These are phyloP conservation scores for Cirrhinus mrigala DNA, from an alignment of 2,797 vertebrate genomes.

Conservation along the genomic window DNA sequence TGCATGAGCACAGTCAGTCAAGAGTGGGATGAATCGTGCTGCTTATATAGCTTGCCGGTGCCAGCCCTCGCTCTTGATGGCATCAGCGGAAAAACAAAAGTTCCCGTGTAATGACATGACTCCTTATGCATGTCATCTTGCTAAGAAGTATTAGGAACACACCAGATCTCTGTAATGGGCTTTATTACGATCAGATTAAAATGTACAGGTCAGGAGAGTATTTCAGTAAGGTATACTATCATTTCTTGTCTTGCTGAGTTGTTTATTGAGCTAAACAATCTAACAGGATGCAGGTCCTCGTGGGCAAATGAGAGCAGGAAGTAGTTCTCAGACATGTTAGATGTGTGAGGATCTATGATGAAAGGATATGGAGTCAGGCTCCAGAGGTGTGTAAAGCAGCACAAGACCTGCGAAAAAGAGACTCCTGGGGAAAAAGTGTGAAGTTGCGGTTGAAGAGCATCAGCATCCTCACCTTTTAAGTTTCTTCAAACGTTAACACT, in stretches of 20 bases:
- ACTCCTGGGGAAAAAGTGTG: slow-evolving; percentile 15
- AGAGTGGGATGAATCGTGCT: slow-evolving; percentile 9
- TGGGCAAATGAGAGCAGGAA: slow-evolving; percentile 15
- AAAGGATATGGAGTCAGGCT: slow-evolving; percentile 21
- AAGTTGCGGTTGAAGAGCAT: slow-evolving; percentile 36
- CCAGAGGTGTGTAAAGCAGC: slow-evolving; percentile 11
- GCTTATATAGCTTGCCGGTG: slow-evolving; percentile 59
- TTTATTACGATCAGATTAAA: slow-evolving; percentile 45
- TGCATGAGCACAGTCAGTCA: slow-evolving; percentile 20
- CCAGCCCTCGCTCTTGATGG: slow-evolving; percentile 67
- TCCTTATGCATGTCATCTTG: slow-evolving; percentile 69
- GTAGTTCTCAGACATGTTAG: slow-evolving; percentile 14
- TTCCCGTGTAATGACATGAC: slow-evolving; percentile 68
- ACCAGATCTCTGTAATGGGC: slow-evolving; percentile 43
- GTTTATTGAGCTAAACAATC: not conserved
- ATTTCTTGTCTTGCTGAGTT: not conserved
- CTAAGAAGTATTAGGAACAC: slow-evolving; percentile 63
- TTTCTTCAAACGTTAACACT: slow-evolving; percentile 35
- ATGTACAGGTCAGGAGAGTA: slow-evolving; percentile 38
- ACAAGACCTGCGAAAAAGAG: not conserved
- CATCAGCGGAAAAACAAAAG: slow-evolving; percentile 66
- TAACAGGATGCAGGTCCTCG: not conserved
- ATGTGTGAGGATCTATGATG: slow-evolving; percentile 9
- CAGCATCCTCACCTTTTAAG: slow-evolving; percentile 50
- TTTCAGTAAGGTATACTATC: slow-evolving; percentile 6